Conservation (phyloP, 2,113 vertebrate species). For the Mus pahari region DNA sequence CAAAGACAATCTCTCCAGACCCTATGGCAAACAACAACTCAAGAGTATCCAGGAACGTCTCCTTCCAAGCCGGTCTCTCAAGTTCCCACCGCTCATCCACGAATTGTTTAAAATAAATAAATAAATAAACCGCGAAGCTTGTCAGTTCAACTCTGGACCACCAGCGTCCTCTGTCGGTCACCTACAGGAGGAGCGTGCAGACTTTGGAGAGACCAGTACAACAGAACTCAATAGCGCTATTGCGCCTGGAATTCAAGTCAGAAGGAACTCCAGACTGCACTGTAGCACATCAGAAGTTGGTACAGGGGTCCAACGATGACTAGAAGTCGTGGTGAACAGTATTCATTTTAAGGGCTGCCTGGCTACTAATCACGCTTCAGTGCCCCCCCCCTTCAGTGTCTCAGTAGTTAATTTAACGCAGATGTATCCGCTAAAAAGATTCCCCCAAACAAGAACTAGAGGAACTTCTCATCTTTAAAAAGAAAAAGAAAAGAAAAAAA, state of each 20-base stretch:
- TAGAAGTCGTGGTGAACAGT: background rate
- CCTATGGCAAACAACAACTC: background rate
- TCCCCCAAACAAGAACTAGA: background rate
- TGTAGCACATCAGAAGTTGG: too few relatives aligned
- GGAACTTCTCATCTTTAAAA: background rate
- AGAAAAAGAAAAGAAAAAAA: rapidly evolving
- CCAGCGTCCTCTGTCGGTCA: slow-evolving; percentile 86
- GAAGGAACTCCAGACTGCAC: background rate
- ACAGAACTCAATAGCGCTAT: rapidly evolving
- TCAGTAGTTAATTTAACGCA: background rate
- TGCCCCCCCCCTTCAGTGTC: too few relatives aligned
- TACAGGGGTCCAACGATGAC: background rate
- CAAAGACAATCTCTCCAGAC: background rate
- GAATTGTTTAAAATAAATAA: background rate
- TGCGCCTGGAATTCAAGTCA: background rate
- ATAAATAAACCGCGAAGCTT: background rate
- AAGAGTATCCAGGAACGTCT: background rate
- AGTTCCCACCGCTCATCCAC: background rate
- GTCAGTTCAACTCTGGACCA: slow-evolving; percentile 74
- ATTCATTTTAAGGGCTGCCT: background rate
- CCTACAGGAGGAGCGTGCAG: slow-evolving; percentile 48
- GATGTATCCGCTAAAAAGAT: background rate
- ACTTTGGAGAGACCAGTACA: background rate
- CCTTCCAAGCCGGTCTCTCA: background rate
- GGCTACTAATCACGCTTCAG: background rate